Percentiles rank a stretch among this genome's conserved stretches.
Evolutionary conservation across 2,797 vertebrate species (phyloP).

Genomic region (Scolopax rusticola): DNA sequence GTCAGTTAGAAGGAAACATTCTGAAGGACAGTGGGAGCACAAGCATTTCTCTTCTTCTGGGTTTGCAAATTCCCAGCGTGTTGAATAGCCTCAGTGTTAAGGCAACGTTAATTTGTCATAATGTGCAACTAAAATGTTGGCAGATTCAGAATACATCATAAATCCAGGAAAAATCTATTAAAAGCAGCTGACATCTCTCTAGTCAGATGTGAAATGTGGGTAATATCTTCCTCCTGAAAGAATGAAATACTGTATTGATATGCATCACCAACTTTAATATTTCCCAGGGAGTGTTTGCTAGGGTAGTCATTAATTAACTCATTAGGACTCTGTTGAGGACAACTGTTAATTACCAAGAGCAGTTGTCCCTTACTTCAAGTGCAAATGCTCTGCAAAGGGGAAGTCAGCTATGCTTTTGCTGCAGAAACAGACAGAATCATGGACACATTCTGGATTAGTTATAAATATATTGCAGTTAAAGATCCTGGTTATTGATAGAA

Average conservation of each 20-base stretch:
- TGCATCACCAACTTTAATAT: neutral
- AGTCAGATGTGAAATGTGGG: slow-evolving; percentile 55
- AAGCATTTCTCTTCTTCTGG: neutral
- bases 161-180: slow-evolving; percentile 62
- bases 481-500: neutral
- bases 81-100: slow-evolving; percentile 34
- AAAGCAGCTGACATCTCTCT: slow-evolving; percentile 58
- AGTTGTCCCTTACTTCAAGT: slow-evolving; percentile 23
- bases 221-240: slow-evolving; percentile 1
- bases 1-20: neutral
- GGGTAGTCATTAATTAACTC: slow-evolving; percentile 39
- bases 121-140: slow-evolving; percentile 52
- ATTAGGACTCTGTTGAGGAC: slow-evolving; percentile 48
- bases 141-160: slow-evolving; percentile 48
- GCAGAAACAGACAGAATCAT: neutral
- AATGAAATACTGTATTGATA: neutral
- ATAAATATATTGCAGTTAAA: neutral
- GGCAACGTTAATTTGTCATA: slow-evolving; percentile 67
- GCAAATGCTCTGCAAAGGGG: neutral
- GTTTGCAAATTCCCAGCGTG: neutral
- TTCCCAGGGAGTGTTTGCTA: slow-evolving; percentile 3
- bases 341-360: slow-evolving; percentile 34
- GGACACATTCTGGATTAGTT: neutral
- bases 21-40: slow-evolving; percentile 15
- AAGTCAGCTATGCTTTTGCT: neutral